Conservation (phyloP, 1,140 invertebrate genomes). For the Leptoteleia sp. region DNA sequence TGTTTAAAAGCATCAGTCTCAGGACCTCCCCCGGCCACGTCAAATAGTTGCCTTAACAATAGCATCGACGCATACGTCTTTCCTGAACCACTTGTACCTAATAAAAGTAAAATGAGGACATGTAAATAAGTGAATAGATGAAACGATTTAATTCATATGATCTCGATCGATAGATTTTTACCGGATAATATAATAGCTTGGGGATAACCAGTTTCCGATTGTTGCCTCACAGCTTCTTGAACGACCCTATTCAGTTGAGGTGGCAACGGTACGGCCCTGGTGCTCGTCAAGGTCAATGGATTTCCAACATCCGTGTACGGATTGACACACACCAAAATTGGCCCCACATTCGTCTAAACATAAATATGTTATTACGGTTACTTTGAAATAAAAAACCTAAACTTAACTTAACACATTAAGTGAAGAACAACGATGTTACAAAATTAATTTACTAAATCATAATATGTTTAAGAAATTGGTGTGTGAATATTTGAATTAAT, state of each 20-base stretch:
- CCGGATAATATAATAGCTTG: slow-evolving; percentile 96
- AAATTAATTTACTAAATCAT: no score
- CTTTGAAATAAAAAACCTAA: no score
- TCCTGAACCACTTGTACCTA: slow-evolving; percentile 95
- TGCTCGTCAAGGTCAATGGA: slow-evolving; percentile 92
- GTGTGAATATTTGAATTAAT: no score
- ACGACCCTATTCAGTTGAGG: slow-evolving; percentile 92
- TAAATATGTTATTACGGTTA: no score
- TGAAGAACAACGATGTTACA: no score
- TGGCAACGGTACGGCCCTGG: slow-evolving; percentile 85
- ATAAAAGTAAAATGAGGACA: slow-evolving; percentile 12
- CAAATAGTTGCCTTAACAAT: slow-evolving; percentile 93
- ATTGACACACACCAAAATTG: slow-evolving; percentile 94
- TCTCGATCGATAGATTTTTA: slow-evolving; percentile 74
- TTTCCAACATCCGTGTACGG: slow-evolving; percentile 93
- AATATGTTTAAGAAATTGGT: no score
- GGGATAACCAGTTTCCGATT: slow-evolving; percentile 95
- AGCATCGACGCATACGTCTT: slow-evolving; percentile 97
- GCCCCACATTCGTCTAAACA: slow-evolving; percentile 93
- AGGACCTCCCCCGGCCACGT: slow-evolving; percentile 94
- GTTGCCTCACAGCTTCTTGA: slow-evolving; percentile 94
- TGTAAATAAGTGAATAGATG: slow-evolving; percentile 3
- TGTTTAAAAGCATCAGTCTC: slow-evolving; percentile 98
- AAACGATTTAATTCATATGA: slow-evolving; percentile 1
- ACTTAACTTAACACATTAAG: no score